A percentile compares a stretch with the other conserved stretches of the same genome.
phyloP scores from a whole-genome alignment of 2,797 vertebrate species.

The Characodon lateralis region DNA sequence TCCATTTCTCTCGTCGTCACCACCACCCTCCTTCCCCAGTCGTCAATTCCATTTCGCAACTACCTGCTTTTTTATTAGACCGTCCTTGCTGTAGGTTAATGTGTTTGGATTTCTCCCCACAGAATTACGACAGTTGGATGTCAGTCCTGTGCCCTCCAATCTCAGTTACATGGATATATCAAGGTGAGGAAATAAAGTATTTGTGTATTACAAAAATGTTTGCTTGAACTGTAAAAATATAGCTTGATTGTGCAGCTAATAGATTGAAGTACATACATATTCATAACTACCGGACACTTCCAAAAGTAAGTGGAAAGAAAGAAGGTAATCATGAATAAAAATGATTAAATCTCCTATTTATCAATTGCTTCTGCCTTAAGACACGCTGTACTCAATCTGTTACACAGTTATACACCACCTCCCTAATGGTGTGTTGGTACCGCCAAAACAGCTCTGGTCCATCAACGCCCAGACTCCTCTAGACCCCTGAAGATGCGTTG shows the following conservation, averaged over 20 bases:
- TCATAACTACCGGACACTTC: not conserved
- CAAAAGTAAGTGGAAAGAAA: not conserved
- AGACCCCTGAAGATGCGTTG: not conserved
- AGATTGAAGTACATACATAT: not conserved
- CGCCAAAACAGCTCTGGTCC: not conserved
- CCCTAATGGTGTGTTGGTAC: too few species aligned
- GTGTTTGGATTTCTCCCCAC: slow-evolving; percentile 61
- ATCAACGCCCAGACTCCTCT: not conserved
- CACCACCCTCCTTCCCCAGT: not conserved
- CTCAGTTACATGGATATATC: slow-evolving; percentile 94
- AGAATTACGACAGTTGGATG: slow-evolving; percentile 91
- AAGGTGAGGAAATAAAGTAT: slow-evolving; percentile 81
- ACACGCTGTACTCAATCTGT: not conserved
- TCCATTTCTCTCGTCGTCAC: slow-evolving; percentile 26
- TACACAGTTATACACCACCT: too few species aligned
- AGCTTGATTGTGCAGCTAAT: not conserved
- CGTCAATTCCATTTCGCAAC: slow-evolving; percentile 41
- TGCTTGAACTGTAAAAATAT: not conserved
- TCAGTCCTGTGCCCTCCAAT: slow-evolving; percentile 90
- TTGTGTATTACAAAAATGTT: slow-evolving; percentile 9
- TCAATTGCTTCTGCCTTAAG: not conserved
- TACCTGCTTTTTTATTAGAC: slow-evolving; percentile 46
- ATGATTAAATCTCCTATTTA: not conserved
- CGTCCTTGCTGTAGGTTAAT: slow-evolving; percentile 69
- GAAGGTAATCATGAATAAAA: not conserved